phyloP scores from a whole-genome alignment of 2,797 vertebrate species.

The Cuniculus paca region DNA sequence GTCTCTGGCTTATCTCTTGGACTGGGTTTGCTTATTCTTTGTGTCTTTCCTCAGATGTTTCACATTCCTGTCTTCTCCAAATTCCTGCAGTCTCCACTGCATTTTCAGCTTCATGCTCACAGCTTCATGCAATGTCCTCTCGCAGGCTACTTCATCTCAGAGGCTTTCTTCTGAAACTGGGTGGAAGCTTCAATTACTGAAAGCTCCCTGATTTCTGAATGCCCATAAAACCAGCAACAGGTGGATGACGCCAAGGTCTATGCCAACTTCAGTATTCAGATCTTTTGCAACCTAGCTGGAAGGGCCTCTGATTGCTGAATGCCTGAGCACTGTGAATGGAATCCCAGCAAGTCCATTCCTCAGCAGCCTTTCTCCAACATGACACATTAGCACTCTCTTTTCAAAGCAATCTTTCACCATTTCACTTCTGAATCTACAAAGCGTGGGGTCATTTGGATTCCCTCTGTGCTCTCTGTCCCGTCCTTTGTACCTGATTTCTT shows the following conservation, averaged over 20 bases:
- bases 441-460: not conserved
- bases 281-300: not conserved
- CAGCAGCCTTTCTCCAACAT: not conserved
- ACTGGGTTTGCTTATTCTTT: not conserved
- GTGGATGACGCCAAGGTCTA: not conserved
- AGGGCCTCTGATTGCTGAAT: not conserved
- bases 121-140: not conserved
- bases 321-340: not conserved
- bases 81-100: not conserved
- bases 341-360: not conserved
- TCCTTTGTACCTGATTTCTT: not conserved
- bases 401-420: not conserved
- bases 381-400: not conserved
- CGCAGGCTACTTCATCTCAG: not conserved
- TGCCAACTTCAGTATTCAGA: not conserved
- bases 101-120: not conserved
- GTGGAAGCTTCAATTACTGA: not conserved
- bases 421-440: not conserved
- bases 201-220: not conserved
- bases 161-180: not conserved
- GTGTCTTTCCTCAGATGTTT: not conserved
- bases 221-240: not conserved
- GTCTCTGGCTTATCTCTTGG: not conserved
- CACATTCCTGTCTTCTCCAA: not conserved
- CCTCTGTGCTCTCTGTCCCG: not conserved